phyloP scores from a whole-genome alignment of 1,140 invertebrate genomes.

The Aplysia californica region DNA sequence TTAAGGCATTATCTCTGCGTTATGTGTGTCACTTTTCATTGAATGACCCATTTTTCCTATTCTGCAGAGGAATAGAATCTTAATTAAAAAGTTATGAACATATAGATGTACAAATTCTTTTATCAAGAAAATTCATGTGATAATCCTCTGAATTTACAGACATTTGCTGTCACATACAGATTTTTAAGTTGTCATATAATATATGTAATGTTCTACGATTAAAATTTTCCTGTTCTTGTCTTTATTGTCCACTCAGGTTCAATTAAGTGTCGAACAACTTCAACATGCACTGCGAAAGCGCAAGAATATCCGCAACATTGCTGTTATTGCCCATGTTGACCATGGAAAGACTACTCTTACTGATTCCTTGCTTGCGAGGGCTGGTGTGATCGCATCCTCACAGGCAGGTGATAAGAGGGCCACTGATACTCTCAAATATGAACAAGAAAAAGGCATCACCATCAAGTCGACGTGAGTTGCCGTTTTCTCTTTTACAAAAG shows the following conservation, averaged over 20 bases:
- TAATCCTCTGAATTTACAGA: too few relatives aligned
- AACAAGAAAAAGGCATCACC: constrained; percentile 99
- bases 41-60: too few relatives aligned
- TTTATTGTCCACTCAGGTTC: constrained; percentile 48
- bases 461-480: constrained; percentile 97
- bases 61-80: too few relatives aligned
- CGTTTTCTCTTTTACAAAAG: not conserved
- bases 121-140: too few relatives aligned
- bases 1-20: too few relatives aligned
- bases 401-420: constrained; percentile 99
- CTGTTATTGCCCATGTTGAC: constrained; percentile 99
- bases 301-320: constrained; percentile 95
- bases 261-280: constrained; percentile 45
- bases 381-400: constrained; percentile 97
- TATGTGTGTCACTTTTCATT: too few relatives aligned
- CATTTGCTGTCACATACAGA: too few relatives aligned
- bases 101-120: too few relatives aligned
- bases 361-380: constrained; percentile 98
- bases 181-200: too few relatives aligned
- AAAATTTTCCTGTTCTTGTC: too few relatives aligned
- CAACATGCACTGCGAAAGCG: constrained; percentile 41
- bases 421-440: constrained; percentile 98
- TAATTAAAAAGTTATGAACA: too few relatives aligned
- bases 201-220: too few relatives aligned
- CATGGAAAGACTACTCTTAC: constrained; percentile 99